A percentile compares a stretch with the other conserved stretches of the same genome.
Evolutionary conservation across 1,140 invertebrate species (phyloP).

Genomic region (Chironomus tepperi): DNA sequence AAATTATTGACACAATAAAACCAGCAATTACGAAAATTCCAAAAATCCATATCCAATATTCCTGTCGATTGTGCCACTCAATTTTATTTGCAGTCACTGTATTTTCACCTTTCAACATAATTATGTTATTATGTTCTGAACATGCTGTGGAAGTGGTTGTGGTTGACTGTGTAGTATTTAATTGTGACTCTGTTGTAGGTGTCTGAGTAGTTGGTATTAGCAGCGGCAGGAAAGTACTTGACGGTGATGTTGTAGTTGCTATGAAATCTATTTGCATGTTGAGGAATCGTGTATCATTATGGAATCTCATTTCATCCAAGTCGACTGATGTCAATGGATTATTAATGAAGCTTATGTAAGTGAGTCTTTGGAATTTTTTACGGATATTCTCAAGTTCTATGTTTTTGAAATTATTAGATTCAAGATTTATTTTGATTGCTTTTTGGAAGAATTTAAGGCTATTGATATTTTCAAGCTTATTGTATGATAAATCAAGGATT

Average conservation of each 20-base stretch:
- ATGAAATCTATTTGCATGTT: background rate
- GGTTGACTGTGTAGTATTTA: background rate
- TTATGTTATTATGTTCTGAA: too few species aligned
- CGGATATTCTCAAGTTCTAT: background rate
- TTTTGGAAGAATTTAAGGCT: background rate
- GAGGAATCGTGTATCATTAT: background rate
- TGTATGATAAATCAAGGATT: conserved; percentile 1
- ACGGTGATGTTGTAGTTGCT: background rate
- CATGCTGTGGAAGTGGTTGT: background rate
- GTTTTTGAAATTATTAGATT: background rate
- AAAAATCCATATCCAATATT: background rate
- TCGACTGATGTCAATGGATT: background rate
- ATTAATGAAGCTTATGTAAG: background rate
- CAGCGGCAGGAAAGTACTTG: background rate
- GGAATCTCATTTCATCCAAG: background rate
- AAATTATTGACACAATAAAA: conserved; percentile 15
- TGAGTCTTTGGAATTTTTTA: background rate
- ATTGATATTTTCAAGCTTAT: background rate
- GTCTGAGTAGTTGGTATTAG: background rate
- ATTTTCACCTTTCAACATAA: too few species aligned
- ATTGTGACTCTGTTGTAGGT: background rate
- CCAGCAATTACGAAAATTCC: background rate
- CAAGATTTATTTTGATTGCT: background rate
- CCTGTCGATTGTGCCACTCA: background rate
- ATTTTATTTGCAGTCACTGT: too few species aligned